Conservation (phyloP, 1,140 invertebrate genomes). For the Pachyrhynchus sulphureomaculatus region DNA sequence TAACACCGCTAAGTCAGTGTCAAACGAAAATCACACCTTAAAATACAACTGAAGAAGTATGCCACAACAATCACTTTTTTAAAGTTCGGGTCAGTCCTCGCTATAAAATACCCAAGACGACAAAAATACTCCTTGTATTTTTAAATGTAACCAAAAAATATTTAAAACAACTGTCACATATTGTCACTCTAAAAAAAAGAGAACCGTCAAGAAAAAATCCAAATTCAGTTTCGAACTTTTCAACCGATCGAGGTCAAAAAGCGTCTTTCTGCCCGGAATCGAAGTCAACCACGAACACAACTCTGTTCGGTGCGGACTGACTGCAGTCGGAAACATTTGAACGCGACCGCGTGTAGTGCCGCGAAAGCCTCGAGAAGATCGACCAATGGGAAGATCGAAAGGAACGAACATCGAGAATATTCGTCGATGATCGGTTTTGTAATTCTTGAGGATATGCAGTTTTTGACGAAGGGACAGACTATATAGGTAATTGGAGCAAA, state of each 20-base stretch:
- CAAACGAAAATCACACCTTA: conserved; percentile 10
- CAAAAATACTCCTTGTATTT: no score
- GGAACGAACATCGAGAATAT: background rate
- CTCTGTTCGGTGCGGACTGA: conserved; percentile 2
- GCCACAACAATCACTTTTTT: conserved; percentile 14
- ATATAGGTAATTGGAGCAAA: no score
- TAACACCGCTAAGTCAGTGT: conserved; percentile 4
- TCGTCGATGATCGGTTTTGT: conserved; percentile 5
- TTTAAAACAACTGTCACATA: background rate
- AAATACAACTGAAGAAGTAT: background rate
- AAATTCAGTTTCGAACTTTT: background rate
- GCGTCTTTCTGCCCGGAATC: background rate
- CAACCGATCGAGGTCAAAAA: background rate
- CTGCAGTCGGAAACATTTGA: conserved; percentile 10
- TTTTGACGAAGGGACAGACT: no score
- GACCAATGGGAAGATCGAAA: conserved; percentile 16
- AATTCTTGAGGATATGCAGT: conserved; percentile 11
- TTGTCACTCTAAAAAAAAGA: background rate
- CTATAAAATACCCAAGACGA: no score
- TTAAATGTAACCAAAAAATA: no score
- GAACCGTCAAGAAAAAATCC: background rate
- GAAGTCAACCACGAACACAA: background rate
- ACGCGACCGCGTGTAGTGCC: conserved; percentile 14
- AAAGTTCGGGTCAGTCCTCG: no score
- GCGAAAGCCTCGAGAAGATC: conserved; percentile 10